phyloP scores from a whole-genome alignment of 2,113 vertebrate species.

The Odobenus rosmarus region DNA sequence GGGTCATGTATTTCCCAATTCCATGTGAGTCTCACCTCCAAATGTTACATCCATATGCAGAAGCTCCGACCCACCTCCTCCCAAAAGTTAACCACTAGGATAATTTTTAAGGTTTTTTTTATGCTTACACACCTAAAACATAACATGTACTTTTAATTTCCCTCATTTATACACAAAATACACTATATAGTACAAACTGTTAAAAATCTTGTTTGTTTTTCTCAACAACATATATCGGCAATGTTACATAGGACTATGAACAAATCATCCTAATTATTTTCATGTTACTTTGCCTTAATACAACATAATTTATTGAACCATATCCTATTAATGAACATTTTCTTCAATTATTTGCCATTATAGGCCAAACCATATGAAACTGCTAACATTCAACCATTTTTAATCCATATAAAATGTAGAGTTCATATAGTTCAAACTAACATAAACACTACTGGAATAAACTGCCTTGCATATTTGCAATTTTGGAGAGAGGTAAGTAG shows the following conservation, averaged over 20 bases:
- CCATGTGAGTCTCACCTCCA: background rate
- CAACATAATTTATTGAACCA: background rate
- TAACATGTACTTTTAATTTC: background rate
- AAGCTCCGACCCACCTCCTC: background rate
- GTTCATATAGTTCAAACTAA: background rate
- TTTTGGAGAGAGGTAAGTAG: background rate
- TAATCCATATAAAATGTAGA: background rate
- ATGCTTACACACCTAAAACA: background rate
- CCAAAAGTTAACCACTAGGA: background rate
- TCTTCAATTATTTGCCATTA: background rate
- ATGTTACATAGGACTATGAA: background rate
- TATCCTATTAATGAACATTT: background rate
- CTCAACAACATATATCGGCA: background rate
- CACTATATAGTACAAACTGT: background rate
- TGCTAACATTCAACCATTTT: background rate
- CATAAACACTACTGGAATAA: background rate
- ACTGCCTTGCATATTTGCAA: background rate
- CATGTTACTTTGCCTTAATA: background rate
- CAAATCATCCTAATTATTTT: slow-evolving; percentile 4
- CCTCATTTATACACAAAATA: background rate
- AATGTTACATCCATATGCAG: too few species aligned
- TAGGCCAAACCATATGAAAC: background rate
- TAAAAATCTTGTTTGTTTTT: background rate
- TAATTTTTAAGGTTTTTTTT: background rate
- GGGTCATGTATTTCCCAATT: background rate